Conservation (phyloP, 2,888 invertebrate species). For the Pterostichus madidus region DNA sequence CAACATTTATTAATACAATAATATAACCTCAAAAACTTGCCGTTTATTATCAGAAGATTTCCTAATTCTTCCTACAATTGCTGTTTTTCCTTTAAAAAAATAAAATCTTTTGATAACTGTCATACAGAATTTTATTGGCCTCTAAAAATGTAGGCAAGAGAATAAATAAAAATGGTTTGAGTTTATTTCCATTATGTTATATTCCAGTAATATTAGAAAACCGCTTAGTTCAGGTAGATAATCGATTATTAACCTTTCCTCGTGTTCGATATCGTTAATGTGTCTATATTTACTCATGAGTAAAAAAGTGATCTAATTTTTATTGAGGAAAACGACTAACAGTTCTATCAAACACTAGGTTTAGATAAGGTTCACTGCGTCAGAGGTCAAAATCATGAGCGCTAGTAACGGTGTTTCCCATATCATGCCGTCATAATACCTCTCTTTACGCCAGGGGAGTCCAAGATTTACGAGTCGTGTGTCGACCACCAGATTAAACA, state of each 20-base stretch:
- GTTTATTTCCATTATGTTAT: too few relatives aligned
- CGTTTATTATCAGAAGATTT: too few relatives aligned
- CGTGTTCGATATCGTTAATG: not conserved
- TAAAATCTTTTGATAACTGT: too few relatives aligned
- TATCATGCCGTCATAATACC: not conserved
- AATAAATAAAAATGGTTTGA: too few relatives aligned
- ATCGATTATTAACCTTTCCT: not conserved
- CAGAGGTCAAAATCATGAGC: constrained; percentile 3
- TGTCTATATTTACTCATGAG: not conserved
- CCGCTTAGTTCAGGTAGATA: not conserved
- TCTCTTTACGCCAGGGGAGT: not conserved
- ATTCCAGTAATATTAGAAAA: too few relatives aligned
- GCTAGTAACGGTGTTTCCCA: constrained; percentile 3
- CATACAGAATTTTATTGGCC: too few relatives aligned
- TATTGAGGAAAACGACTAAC: not conserved
- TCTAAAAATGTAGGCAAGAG: too few relatives aligned
- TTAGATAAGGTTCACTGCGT: not conserved
- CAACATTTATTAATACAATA: too few relatives aligned
- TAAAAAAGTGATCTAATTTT: not conserved
- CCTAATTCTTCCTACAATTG: too few relatives aligned
- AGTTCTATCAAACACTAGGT: not conserved
- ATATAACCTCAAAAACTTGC: too few relatives aligned
- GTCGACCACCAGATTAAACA: constrained; percentile 7
- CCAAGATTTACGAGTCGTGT: constrained; percentile 14
- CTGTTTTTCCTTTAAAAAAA: too few relatives aligned